These are phyloP conservation scores for Mnemiopsis leidyi DNA, from an alignment of 37 sponge, comb jelly and placozoan species.

Conservation along the genomic window DNA sequence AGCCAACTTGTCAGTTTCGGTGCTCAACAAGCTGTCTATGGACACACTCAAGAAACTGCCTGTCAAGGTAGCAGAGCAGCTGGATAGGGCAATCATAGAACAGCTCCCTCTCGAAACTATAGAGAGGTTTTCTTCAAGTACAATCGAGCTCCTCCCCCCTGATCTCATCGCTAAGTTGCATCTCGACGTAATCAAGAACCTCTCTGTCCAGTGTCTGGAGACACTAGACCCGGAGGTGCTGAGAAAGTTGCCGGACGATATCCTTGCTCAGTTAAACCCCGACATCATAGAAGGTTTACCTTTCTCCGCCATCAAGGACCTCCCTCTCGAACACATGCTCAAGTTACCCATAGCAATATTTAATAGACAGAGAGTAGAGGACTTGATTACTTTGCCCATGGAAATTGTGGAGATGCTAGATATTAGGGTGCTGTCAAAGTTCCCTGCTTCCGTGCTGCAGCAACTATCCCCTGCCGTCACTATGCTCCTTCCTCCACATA, in stretches of 20 bases:
- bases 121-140: not conserved
- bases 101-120: not conserved
- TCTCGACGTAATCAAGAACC: not conserved
- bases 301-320: slow-evolving; percentile 21
- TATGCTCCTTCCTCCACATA: not conserved
- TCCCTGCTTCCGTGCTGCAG: not conserved
- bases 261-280: not conserved
- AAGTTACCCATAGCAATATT: not conserved
- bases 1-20: not conserved
- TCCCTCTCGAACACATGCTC: not conserved
- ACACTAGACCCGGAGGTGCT: slow-evolving; percentile 3
- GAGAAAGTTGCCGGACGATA: not conserved
- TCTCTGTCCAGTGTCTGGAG: slow-evolving; percentile 29
- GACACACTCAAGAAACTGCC: not conserved
- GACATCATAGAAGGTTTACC: slow-evolving; percentile 3
- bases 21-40: not conserved
- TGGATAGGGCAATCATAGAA: not conserved
- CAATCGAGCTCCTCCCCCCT: not conserved
- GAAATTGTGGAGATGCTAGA: slow-evolving; percentile 14
- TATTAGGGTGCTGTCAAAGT: not conserved
- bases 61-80: not conserved
- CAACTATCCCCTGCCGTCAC: not conserved
- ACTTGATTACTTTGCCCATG: not conserved
- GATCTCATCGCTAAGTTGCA: not conserved
- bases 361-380: slow-evolving; percentile 7